Evolutionary conservation across 2,888 invertebrate species (phyloP), one percentile per base, ranked within the genome.

Genomic region (Hydraecia micacea): DNA sequence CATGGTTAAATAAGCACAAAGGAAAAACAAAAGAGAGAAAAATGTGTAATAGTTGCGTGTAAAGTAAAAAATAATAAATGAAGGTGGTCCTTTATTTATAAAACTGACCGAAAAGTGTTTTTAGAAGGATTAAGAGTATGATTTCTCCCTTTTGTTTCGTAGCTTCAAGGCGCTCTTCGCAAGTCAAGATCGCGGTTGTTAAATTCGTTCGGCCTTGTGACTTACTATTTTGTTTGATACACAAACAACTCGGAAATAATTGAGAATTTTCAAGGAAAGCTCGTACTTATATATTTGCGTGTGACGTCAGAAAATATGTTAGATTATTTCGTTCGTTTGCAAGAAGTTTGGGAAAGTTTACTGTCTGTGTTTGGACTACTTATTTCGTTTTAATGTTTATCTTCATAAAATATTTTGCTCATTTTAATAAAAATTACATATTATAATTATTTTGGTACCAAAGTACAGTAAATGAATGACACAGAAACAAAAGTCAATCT

Each of bases 191-290:
- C 88, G 86, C 79, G 73, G 82, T 39, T 75, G 83, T 86, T 87
- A 84, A 84, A 84, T 88, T 72, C 66, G 82, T 78, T 70, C 85
- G 88, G 79, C 89, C 90, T 90, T 88, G 90, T 66, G 78, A 88
- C 90, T 90, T 90, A 90, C 90, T 90, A 90, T 90, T 89, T 89
- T 84, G 73, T 86, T 87, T 82, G 78, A 76, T 81, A 76, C 63
- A 81, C 65, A 75, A 83, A 83, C 74, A 81, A 75, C 55, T 75
- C 73, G 71, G 75, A 75, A 75, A 76, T 73, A 79, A 67, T 77
- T 79, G 76, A 73, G 65, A 80, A 73, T 75, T 49, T 65, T 78
- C 70, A 86, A 82, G 67, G 75, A 71, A 81, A 71, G 18, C 15
- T 73, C 58, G 36, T 75, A n/a, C n/a, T n/a, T n/a, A 82, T 73